Evolutionary conservation across 2,113 vertebrate species (phyloP).

Genomic region (Dipodomys merriami): DNA sequence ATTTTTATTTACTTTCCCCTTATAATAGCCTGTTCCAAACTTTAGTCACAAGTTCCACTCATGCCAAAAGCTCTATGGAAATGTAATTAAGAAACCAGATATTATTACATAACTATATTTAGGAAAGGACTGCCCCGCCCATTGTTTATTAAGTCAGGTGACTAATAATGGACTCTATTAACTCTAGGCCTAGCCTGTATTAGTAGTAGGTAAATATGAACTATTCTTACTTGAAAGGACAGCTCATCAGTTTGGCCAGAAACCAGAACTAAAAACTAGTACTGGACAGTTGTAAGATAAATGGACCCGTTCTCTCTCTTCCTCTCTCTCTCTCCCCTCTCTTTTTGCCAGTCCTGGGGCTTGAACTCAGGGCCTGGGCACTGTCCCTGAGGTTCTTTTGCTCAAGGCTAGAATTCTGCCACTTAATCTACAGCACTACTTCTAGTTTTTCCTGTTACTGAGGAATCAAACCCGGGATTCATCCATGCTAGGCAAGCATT

Average conservation of each 20-base stretch:
- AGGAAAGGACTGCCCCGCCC: conserved; percentile 53
- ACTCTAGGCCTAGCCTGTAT: neutral
- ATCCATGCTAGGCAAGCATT: too few species aligned
- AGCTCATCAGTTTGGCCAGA: conserved; percentile 7
- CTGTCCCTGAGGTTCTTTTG: too few species aligned
- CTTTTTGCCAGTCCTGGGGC: too few species aligned
- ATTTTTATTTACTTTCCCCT: conserved; percentile 35
- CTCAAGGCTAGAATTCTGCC: too few species aligned
- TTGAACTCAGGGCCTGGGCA: too few species aligned
- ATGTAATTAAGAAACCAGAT: conserved; percentile 57
- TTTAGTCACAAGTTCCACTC: conserved; percentile 35
- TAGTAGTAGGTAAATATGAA: neutral
- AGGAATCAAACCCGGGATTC: too few species aligned
- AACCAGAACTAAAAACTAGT: conserved; percentile 6
- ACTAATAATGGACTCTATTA: neutral
- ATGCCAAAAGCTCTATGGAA: conserved; percentile 63
- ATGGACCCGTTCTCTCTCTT: neutral
- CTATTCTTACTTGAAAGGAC: conserved; percentile 20
- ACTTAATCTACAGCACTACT: too few species aligned
- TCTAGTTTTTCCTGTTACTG: too few species aligned
- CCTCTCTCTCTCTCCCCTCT: too few species aligned
- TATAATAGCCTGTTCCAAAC: conserved; percentile 41
- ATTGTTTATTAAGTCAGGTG: conserved; percentile 28
- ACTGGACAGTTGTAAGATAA: neutral
- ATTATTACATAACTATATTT: conserved; percentile 13